These are phyloP conservation scores for Trypoxylus dichotomus DNA, from an alignment of 1,140 invertebrate species.

Conservation along the genomic window DNA sequence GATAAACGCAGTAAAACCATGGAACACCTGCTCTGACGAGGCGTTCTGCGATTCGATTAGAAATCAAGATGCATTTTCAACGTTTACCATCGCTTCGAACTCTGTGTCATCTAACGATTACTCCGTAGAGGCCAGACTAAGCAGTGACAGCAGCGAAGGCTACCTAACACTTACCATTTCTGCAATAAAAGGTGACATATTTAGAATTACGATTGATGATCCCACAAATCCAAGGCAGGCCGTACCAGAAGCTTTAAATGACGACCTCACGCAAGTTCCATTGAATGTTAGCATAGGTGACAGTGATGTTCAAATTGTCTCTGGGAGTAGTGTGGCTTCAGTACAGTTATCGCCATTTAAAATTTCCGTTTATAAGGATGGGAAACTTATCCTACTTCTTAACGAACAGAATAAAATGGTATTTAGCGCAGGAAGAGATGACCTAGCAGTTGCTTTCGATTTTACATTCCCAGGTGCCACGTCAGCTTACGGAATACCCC, in stretches of 20 bases:
- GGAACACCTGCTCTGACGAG: conserved; percentile 11
- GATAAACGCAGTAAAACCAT: background rate
- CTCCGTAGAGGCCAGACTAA: background rate
- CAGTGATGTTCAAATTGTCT: background rate
- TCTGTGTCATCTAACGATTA: background rate
- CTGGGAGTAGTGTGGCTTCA: background rate
- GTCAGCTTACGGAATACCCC: conserved; percentile 19
- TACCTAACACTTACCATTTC: background rate
- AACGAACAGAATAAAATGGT: background rate
- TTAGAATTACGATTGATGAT: conserved; percentile 12
- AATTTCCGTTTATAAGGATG: background rate
- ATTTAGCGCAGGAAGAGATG: background rate
- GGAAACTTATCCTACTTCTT: background rate
- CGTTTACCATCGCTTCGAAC: background rate
- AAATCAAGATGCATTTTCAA: background rate
- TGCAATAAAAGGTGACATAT: background rate
- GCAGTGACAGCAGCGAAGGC: background rate
- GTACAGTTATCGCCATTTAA: background rate
- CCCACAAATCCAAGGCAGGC: background rate
- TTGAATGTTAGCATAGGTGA: background rate
- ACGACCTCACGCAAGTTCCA: background rate
- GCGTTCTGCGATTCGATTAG: conserved; percentile 7
- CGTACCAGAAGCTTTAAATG: background rate
- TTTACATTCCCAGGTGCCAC: background rate
- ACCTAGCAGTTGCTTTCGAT: conserved; percentile 5